Conservation (phyloP, 2,888 invertebrate species). For the Philereme vetulata region DNA sequence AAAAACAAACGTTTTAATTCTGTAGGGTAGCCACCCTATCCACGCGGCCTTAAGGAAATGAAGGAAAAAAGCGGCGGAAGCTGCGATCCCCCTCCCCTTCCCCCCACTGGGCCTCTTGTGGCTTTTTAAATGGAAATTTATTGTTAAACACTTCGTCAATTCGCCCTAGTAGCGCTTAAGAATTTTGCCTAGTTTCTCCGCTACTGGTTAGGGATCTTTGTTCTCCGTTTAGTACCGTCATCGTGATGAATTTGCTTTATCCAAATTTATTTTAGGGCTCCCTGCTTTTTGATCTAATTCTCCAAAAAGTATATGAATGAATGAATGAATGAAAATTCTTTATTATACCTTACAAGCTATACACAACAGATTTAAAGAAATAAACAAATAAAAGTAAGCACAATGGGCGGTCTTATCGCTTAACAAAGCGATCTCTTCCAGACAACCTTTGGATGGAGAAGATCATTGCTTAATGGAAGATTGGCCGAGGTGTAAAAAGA, state of each 20-base stretch:
- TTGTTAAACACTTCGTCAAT: slow-evolving; percentile 83
- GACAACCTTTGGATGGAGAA: too few species aligned
- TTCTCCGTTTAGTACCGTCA: slow-evolving; percentile 36
- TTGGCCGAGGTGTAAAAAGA: too few species aligned
- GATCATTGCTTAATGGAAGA: too few species aligned
- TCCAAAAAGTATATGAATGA: too few species aligned
- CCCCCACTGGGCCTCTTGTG: slow-evolving; percentile 59
- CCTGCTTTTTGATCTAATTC: neutral
- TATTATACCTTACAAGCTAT: too few species aligned
- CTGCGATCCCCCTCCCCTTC: slow-evolving; percentile 53
- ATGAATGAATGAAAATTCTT: too few species aligned
- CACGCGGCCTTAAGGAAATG: slow-evolving; percentile 80
- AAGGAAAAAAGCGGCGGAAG: slow-evolving; percentile 82
- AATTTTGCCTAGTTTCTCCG: slow-evolving; percentile 65
- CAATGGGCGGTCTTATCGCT: too few species aligned
- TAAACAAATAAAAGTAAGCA: too few species aligned
- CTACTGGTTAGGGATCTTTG: slow-evolving; percentile 45
- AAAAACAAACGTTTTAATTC: slow-evolving; percentile 75
- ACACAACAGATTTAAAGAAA: too few species aligned
- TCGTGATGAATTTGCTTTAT: slow-evolving; percentile 31
- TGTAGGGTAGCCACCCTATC: slow-evolving; percentile 68
- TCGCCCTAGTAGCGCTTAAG: slow-evolving; percentile 63
- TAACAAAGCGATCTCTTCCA: too few species aligned
- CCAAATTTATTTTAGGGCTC: slow-evolving; percentile 10
- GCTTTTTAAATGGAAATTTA: slow-evolving; percentile 84